These are phyloP conservation scores for Stenurella melanura DNA, from an alignment of 2,888 invertebrate genomes.

Conservation along the genomic window DNA sequence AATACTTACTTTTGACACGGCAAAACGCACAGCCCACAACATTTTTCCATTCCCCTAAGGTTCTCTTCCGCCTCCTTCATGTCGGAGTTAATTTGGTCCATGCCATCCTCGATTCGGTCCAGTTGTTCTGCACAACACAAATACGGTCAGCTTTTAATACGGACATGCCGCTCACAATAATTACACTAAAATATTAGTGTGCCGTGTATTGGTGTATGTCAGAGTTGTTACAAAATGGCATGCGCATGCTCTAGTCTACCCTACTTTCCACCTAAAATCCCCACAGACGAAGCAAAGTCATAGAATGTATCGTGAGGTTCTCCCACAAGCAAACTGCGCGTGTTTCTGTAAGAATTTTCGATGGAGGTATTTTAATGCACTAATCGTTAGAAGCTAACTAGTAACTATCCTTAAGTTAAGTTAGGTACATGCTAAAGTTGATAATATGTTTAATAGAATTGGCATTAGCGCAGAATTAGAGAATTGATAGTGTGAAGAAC, in stretches of 20 bases:
- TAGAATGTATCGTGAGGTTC: background rate
- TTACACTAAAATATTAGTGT: conserved; percentile 42
- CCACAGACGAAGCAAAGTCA: conserved; percentile 30
- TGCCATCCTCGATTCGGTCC: conserved; percentile 99
- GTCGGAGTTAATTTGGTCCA: conserved; percentile 99
- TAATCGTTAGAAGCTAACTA: conserved; percentile 35
- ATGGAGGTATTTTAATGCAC: conserved; percentile 37
- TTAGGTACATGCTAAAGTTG: conserved; percentile 42
- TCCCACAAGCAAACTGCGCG: background rate
- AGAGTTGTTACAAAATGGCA: conserved; percentile 56
- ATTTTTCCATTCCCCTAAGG: conserved; percentile 99
- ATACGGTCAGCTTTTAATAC: conserved; percentile 36
- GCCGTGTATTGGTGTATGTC: conserved; percentile 51
- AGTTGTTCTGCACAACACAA: conserved; percentile 88
- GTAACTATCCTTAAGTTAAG: conserved; percentile 12
- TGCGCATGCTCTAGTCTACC: conserved; percentile 62
- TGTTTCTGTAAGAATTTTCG: conserved; percentile 40
- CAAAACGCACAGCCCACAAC: conserved; percentile 98
- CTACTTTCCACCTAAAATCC: conserved; percentile 39
- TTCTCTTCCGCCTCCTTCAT: conserved; percentile 99
- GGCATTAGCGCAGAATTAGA: conserved; percentile 48
- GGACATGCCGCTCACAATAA: conserved; percentile 19
- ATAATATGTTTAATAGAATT: conserved; percentile 43
- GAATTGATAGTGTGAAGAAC: conserved; percentile 53
- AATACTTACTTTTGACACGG: conserved; percentile 96